Base-by-base conservation (phyloP, 2,797 vertebrate species). In the Eulemur coronatus region DNA sequence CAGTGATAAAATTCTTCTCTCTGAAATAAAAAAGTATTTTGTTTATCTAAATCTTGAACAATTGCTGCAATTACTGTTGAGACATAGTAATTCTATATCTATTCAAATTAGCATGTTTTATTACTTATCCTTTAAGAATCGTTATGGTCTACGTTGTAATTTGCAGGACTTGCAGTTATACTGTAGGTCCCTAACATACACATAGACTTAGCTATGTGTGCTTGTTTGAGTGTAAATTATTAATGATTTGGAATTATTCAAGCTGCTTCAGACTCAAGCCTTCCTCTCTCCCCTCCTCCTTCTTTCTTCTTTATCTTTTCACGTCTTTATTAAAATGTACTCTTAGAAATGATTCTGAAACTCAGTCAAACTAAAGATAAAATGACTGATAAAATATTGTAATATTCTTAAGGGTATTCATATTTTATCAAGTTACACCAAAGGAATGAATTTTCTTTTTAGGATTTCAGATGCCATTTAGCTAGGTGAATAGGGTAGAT, bases 291-390 rank as follows among this genome's bases (percentile, higher is more conserved):
- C 9, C 4, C 8, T 28, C 28, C 72, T 10, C 35, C 22, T 70
- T 2, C 9, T 24, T 92, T 85, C 20, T 91, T 92, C 46, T 57
- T 84, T 76, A 73, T 1, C 35, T 63, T 91, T n/a, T 33, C 48
- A 26, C 14, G 85, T 96, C 67, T n/a, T 95, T 61, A 85, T 84
- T 95, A 84, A 91, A 88, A 93, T 70, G 70, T 91, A 88, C 26
- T 92, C 26, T 70, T 94, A 87, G 55, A 93, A 85, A 88, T 48
- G 43, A 72, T 95, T 95, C 33, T 94, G 73, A 94, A 92, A 65
- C 38, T 73, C 43, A 72, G 93, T 94, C 33, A 89, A 59, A 75
- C 69, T 90, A 85, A 92, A 82, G 52, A 81, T 95, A 72, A 97
- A 82, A 52, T 50, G 38, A 73, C 67, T 73, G 17, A 84, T 75